Evolutionary conservation across 1,140 invertebrate species (phyloP), one percentile per base, ranked within the genome.

Genomic region (Pentalonia nigronervosa): DNA sequence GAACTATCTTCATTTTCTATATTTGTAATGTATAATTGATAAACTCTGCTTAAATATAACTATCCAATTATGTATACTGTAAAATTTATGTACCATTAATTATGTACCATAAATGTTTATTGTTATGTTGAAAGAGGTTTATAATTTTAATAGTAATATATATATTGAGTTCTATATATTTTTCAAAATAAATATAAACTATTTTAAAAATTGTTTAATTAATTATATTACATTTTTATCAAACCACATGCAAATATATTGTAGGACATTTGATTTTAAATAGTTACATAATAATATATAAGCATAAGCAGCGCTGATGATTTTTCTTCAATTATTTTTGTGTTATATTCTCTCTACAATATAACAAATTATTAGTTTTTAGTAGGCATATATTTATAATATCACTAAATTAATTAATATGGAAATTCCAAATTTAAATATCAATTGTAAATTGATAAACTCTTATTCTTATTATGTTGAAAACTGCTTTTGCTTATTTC

Each of bases 401-500:
- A 67, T n/a, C 3, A 89, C 34, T 50, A 50, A 89, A 89, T 9
- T 53, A 53, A 53, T 53, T 21, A 50, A 4, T 89, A 34, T 20
- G 34, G 34, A 48, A 2, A n/a, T 50, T 89, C 53, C 34, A 50
- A 50, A 21, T 48, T 34, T 84, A 84, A 84, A 4, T 84, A 14
- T 25, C 1, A 84, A 45, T 41, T 45, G 8, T 45, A 41, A 45
- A 84, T 84, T 84, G 6, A 84, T 45, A 23, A 30, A 84, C 83
- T 83, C n/a, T 41, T 84, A 25, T 84, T 84, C 3, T 45, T 45
- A 36, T 36, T 3, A 84, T 7, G 30, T 87, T 87, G 1, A 87
- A 87, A 60, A 91, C 41, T 25, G 91, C 91, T 92, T 92, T 50
- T 48, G 91, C 91, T 84, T 92, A 48, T 76, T 47, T 76, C 1